Base-by-base conservation (phyloP, 2,888 invertebrate genomes). In the Oithona nana region DNA sequence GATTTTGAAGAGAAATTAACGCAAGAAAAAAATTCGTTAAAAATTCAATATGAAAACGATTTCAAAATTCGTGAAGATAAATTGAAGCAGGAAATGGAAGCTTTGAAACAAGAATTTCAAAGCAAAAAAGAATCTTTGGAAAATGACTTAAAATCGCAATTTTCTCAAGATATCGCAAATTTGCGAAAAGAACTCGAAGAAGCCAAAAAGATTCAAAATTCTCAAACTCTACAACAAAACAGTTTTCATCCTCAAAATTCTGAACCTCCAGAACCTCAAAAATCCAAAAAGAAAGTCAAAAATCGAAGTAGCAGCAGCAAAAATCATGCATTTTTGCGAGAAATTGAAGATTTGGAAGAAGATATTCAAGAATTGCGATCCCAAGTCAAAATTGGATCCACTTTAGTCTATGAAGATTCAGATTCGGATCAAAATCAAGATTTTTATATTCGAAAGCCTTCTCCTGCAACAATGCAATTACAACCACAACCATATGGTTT, bases 61-160 rank as follows among this genome's bases (percentile, higher is more conserved):
- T n/a, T 59, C 24, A 24, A 59, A 26, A 26, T 39, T 16, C 6
- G 16, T 11, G 39, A 39, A 39, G 39, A 39, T 11, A 16, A 6
- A 11, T 16, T 39, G 6, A 16, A 11, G 8, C 6, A 16, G 16
- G 39, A 39, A 39, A 39, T 39, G 39, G 39, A n/a, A 8, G 22
- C 49, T 16, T 29, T 59, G n/a, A 48, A 28, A 49, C 50, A 48
- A 39, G 59, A 59, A 20, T 48, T 59, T 48, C 28, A 59, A 22
- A 16, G 24, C 16, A 24, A 59, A 24, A 39, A 50, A 28, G 13
- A 26, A 11, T 22, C 16, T n/a, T 13, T 59, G n/a, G 59, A 59
- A 28, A 28, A 48, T n/a, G 50, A 48, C 13, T n/a, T 50, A 8
- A 59, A 59, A 28, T 39, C 39, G 6, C 39, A 39, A 16, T 16